phyloP scores from a whole-genome alignment of 1,140 invertebrate species.

The Scaptomyza graminum region DNA sequence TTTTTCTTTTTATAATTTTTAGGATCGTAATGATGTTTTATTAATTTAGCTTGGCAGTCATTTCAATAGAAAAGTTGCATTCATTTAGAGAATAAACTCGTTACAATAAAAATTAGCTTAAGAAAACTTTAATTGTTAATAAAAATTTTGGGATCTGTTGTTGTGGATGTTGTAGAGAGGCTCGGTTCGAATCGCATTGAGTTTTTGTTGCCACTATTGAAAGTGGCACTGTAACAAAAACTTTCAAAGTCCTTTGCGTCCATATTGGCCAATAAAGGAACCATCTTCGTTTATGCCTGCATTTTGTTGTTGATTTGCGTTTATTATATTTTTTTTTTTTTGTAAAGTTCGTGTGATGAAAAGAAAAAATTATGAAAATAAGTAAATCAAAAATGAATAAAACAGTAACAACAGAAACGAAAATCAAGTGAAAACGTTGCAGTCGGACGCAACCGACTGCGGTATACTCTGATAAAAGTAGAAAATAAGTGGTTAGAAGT shows the following conservation, averaged over 20 bases:
- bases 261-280: conserved; percentile 98
- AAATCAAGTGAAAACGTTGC: conserved; percentile 25
- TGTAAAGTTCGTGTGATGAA: conserved; percentile 12
- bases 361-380: conserved; percentile 59
- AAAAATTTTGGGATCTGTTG: conserved; percentile 44
- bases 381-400: conserved; percentile 44
- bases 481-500: too few species aligned
- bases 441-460: too few species aligned
- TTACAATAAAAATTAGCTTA: conserved; percentile 50
- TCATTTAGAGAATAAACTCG: conserved; percentile 36
- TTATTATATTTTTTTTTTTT: not conserved
- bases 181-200: conserved; percentile 28
- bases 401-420: conserved; percentile 24
- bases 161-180: conserved; percentile 30
- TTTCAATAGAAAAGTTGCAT: conserved; percentile 24
- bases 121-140: conserved; percentile 47
- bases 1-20: conserved; percentile 42
- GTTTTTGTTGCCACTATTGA: conserved; percentile 50
- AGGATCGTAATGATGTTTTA: conserved; percentile 45
- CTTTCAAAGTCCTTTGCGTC: conserved; percentile 88
- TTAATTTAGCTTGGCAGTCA: conserved; percentile 43
- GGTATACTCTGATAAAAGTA: too few species aligned
- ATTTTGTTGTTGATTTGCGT: conserved; percentile 21
- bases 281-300: conserved; percentile 98
- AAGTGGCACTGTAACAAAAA: not conserved